phyloP scores from a whole-genome alignment of 2,113 vertebrate genomes.

The Elachura formosa region DNA sequence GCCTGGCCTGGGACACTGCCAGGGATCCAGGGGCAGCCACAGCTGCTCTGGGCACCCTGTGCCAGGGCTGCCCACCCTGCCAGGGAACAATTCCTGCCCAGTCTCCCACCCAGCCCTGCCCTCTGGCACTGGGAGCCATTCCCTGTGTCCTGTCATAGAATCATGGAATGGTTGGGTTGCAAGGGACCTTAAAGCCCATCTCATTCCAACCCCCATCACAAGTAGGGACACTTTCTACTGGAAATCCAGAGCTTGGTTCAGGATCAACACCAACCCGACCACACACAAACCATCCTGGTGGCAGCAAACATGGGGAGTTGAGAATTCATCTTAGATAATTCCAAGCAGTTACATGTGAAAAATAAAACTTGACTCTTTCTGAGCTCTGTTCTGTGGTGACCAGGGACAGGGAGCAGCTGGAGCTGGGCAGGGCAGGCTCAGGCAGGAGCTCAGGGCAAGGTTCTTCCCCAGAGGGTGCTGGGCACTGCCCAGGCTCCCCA shows the following conservation, averaged over 20 bases:
- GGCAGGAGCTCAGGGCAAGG: neutral
- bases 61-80: neutral
- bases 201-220: neutral
- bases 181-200: neutral
- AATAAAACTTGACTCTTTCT: neutral
- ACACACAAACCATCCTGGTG: neutral
- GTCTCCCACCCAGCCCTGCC: accelerated
- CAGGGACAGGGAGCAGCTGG: accelerated
- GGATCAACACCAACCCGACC: neutral
- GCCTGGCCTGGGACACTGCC: accelerated
- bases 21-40: neutral
- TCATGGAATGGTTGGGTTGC: neutral
- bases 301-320: accelerated
- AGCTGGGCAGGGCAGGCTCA: neutral
- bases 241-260: accelerated
- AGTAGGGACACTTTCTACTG: neutral
- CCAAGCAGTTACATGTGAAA: neutral
- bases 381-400: neutral
- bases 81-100: neutral
- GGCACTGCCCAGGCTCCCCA: neutral
- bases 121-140: neutral
- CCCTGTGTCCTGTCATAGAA: neutral
- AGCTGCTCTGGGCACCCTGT: neutral
- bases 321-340: neutral
- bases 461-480: neutral